These are phyloP conservation scores for Pituophis catenifer DNA, from an alignment of 2,113 vertebrate genomes.

Conservation along the genomic window DNA sequence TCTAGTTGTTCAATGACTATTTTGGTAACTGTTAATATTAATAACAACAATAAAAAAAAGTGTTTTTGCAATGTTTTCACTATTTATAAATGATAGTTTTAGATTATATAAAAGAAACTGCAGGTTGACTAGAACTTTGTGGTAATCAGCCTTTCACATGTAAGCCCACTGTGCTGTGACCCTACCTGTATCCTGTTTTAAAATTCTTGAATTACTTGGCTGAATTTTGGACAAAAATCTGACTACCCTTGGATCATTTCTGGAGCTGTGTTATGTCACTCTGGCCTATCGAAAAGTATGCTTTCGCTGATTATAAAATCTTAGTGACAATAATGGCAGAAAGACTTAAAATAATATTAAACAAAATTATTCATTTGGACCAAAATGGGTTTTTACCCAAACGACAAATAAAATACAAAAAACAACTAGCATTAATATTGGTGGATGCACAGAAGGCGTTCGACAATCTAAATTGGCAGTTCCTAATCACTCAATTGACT, in stretches of 20 bases:
- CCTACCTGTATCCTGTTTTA: not conserved
- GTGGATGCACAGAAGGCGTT: no score
- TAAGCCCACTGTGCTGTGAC: not conserved
- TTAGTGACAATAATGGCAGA: no score
- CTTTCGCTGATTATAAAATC: no score
- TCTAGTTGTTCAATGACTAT: not conserved
- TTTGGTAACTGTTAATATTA: not conserved
- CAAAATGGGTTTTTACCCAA: no score
- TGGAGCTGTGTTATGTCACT: not conserved
- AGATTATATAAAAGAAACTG: not conserved
- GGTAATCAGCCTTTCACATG: not conserved
- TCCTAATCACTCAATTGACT: no score
- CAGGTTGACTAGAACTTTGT: not conserved
- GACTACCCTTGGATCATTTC: not conserved
- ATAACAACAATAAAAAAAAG: not conserved
- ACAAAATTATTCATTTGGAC: no score
- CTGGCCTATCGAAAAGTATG: not conserved
- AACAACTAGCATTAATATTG: no score
- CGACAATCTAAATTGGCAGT: no score
- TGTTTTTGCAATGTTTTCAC: not conserved
- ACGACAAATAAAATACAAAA: no score
- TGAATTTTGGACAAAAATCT: not conserved
- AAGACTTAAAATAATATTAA: no score
- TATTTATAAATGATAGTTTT: not conserved
- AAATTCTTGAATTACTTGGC: not conserved